Evolutionary conservation across 2,797 vertebrate species (phyloP), one percentile per base, ranked within the genome.

Genomic region (Odontamblyopus rebecca): DNA sequence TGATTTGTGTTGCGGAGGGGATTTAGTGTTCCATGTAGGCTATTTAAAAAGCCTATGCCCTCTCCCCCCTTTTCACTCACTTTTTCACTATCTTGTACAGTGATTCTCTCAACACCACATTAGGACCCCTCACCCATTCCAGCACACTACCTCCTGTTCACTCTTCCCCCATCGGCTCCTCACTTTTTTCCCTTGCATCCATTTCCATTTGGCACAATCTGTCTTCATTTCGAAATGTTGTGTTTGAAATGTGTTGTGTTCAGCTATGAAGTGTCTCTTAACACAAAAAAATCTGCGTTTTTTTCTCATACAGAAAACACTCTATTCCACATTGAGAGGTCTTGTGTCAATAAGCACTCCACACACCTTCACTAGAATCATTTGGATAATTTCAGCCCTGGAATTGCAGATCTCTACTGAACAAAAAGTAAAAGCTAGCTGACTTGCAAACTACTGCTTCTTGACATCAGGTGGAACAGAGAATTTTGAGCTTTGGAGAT

Each of bases 21-120:
- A 92, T 93, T 93, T 92, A 88, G 86, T 89, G 90, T 93, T 93
- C 92, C 85, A 90, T 75, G 88, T 88, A 89, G 85, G 84, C 93
- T 94, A 94, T 94, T 94, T 93, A 92, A 93, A 89, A 92, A 73
- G 81, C 85, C 78, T 79, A 83, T 75, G 81, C 76, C 80, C 38
- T 78, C 85, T 74, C 82, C 76, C 80, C 38, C 73, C 78, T 81
- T 19, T 80, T 63, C 73, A 71, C 82, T 85, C 71, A 64, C 80
- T 77, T 67, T 84, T 81, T 81, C 80, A 70, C 74, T 75, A 67
- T 85, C 70, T 84, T 67, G 12, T 79, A 77, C 77, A 41, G 59
- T 61, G 63, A 59, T 76, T 81, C 74, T 67, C 73, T 63, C 50
- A 59, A 62, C 57, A 61, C 56, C 79, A 77, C 81, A 83, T 62